Conservation (phyloP, 64 coral and sea anemone species). For the Astreopora myriophthalma region DNA sequence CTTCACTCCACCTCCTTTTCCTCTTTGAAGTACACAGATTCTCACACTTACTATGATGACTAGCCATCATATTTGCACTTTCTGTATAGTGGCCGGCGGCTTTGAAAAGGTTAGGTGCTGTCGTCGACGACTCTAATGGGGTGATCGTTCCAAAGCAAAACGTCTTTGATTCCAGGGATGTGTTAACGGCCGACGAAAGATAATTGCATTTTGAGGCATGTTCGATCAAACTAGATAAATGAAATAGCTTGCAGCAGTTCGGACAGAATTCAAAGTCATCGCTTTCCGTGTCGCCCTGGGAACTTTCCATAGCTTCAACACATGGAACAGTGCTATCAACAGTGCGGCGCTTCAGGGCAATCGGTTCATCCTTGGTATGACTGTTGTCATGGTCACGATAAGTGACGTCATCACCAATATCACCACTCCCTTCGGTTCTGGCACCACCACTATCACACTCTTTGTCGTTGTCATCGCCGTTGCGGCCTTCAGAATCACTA, state of each 20-base stretch:
- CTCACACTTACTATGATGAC: constrained; percentile 6
- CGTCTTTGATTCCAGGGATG: background rate
- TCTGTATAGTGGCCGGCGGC: constrained; percentile 3
- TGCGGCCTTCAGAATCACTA: background rate
- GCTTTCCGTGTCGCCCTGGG: background rate
- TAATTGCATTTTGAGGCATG: constrained; percentile 34
- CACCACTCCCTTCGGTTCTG: background rate
- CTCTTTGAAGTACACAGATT: background rate
- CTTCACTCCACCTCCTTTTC: background rate
- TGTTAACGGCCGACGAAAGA: background rate
- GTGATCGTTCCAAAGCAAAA: no score
- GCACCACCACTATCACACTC: background rate
- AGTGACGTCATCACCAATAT: background rate
- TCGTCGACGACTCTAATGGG: background rate
- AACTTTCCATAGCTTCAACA: background rate
- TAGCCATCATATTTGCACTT: background rate
- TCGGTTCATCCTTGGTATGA: background rate
- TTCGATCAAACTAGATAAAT: constrained; percentile 4
- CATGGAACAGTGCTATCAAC: background rate
- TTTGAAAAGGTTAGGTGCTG: background rate
- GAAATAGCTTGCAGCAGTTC: constrained; percentile 32
- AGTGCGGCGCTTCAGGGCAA: background rate
- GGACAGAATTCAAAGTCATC: constrained; percentile 43
- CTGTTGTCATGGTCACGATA: background rate
- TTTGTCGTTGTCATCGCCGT: background rate